phyloP scores from a whole-genome alignment of 1,140 invertebrate genomes.

The Leptonema lineaticorne region DNA sequence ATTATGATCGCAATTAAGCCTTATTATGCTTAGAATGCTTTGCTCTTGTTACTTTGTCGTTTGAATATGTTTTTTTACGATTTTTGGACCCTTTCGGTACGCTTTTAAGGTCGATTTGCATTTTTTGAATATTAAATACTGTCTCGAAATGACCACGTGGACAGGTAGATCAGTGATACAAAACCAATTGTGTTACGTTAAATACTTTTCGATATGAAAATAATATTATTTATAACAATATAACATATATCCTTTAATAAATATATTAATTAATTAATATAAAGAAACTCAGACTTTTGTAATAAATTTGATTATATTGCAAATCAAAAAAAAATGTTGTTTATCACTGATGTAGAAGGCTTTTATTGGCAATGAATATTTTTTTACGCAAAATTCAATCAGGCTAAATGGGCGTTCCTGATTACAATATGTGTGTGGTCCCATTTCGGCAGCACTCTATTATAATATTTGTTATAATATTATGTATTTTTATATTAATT shows the following conservation, averaged over 20 bases:
- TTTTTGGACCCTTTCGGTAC: neutral
- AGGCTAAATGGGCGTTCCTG: conserved; percentile 22
- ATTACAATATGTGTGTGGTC: conserved; percentile 19
- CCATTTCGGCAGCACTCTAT: conserved; percentile 13
- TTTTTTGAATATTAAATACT: conserved; percentile 8
- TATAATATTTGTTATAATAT: too few relatives aligned
- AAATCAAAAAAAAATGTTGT: too few relatives aligned
- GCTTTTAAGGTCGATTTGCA: neutral
- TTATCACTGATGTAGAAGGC: neutral
- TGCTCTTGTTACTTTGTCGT: too few relatives aligned
- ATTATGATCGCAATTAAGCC: neutral
- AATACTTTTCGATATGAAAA: too few relatives aligned
- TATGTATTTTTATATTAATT: neutral
- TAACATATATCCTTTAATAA: too few relatives aligned
- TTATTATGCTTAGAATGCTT: too few relatives aligned
- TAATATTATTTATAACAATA: too few relatives aligned
- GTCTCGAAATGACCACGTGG: neutral
- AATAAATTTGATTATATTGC: too few relatives aligned
- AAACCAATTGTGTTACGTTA: too few relatives aligned
- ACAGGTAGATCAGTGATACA: too few relatives aligned
- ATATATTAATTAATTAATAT: too few relatives aligned
- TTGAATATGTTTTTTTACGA: neutral
- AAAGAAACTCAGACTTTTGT: too few relatives aligned
- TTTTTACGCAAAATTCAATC: conserved; percentile 27
- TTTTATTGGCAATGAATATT: neutral